Evolutionary conservation across 2,888 invertebrate genomes (phyloP).

Genomic region (Achlya flavicornis): DNA sequence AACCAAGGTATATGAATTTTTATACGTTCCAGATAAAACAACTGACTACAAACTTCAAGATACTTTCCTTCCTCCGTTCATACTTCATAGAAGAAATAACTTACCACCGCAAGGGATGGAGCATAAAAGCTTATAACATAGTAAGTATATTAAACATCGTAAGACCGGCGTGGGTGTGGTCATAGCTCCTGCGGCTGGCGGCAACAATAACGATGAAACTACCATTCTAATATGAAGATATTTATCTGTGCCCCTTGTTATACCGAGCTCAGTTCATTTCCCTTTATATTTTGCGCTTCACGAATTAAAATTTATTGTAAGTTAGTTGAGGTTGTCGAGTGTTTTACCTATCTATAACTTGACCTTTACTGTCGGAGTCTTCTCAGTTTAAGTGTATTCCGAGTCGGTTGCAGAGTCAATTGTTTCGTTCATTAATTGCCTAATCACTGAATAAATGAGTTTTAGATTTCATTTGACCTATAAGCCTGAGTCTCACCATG

Average conservation of each 20-base stretch:
- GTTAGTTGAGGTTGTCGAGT: no score
- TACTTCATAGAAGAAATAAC: conserved; percentile 3
- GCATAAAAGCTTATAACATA: conserved; percentile 14
- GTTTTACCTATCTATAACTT: no score
- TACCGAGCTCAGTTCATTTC: conserved; percentile 15
- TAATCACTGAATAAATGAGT: no score
- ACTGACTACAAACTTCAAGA: background rate
- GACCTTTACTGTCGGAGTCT: no score
- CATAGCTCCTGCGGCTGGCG: conserved; percentile 9
- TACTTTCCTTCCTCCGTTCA: background rate
- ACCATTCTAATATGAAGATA: conserved; percentile 30
- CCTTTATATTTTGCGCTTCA: conserved; percentile 25
- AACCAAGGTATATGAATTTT: no score
- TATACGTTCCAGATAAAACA: background rate
- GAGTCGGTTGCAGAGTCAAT: no score
- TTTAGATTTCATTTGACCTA: no score
- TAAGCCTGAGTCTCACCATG: no score
- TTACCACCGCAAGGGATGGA: background rate
- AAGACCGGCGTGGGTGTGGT: conserved; percentile 1
- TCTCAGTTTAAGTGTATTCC: no score
- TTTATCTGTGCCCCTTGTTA: conserved; percentile 25
- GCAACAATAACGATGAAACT: conserved; percentile 29
- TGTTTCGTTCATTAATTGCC: no score
- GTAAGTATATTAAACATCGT: conserved; percentile 19
- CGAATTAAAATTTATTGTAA: conserved; percentile 16